A percentile compares a stretch with the other conserved stretches of the same genome.
Conservation (phyloP, 2,888 invertebrate genomes). For the Polydesmus complanatus region DNA sequence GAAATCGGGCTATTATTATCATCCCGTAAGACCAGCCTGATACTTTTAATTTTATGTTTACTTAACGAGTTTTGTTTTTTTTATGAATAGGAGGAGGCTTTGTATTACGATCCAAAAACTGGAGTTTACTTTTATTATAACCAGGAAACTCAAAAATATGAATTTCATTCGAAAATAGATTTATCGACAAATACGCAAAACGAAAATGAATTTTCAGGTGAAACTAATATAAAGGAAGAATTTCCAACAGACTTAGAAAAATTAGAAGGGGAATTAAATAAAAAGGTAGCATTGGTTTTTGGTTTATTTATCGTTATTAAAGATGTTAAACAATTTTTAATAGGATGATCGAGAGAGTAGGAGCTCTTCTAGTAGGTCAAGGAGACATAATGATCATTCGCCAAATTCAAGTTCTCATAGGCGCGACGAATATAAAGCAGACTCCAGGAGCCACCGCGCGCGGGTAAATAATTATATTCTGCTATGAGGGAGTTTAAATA, state of each 20-base stretch:
- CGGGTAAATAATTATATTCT: not conserved
- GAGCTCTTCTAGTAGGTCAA: not conserved
- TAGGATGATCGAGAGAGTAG: slow-evolving; percentile 34
- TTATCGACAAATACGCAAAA: slow-evolving; percentile 2
- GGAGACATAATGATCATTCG: not conserved
- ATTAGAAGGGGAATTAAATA: no score
- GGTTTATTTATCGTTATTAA: no score
- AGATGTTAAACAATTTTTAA: no score
- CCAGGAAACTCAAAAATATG: slow-evolving; percentile 55
- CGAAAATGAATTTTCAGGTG: not conserved
- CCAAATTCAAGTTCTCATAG: not conserved
- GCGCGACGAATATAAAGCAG: not conserved
- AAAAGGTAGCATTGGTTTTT: no score
- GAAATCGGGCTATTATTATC: slow-evolving; percentile 77
- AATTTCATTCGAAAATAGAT: slow-evolving; percentile 58
- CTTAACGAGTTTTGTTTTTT: not conserved
- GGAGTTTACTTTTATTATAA: slow-evolving; percentile 74
- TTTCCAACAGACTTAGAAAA: not conserved
- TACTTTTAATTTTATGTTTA: slow-evolving; percentile 1
- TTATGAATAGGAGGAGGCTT: slow-evolving; percentile 54
- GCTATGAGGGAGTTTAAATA: not conserved
- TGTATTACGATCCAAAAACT: slow-evolving; percentile 77
- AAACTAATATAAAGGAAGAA: slow-evolving; percentile 20
- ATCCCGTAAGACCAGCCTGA: slow-evolving; percentile 68
- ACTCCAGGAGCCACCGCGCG: not conserved